Percentiles rank a stretch among this genome's conserved stretches.
These are phyloP conservation scores for Crotalus horridus DNA, from an alignment of 2,113 vertebrate genomes.

Conservation along the genomic window DNA sequence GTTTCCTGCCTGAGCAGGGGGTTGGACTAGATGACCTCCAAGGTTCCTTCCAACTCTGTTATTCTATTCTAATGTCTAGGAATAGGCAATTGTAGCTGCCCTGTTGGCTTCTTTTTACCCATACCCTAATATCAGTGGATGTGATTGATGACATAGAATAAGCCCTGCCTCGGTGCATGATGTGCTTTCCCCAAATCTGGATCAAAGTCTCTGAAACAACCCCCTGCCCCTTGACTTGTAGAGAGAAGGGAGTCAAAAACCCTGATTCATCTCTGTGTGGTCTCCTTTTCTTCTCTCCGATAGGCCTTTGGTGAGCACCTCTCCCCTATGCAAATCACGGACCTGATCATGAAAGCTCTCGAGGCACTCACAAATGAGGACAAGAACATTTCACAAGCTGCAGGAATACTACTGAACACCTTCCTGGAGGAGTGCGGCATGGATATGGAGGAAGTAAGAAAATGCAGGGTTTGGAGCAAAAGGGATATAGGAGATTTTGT, in stretches of 20 bases:
- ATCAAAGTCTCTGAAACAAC: no score
- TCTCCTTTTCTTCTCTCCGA: background rate
- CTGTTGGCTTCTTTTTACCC: background rate
- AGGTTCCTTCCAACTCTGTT: no score
- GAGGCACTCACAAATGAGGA: background rate
- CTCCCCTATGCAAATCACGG: background rate
- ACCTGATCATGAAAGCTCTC: background rate
- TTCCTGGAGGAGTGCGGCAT: background rate
- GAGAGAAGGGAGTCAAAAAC: background rate
- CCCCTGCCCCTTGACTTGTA: no score
- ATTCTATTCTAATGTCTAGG: background rate
- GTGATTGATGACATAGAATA: background rate
- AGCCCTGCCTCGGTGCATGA: background rate
- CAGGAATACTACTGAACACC: background rate
- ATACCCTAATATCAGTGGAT: background rate
- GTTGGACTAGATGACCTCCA: no score
- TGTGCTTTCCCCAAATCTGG: no score
- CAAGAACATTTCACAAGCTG: background rate
- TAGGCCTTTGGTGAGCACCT: conserved; percentile 18
- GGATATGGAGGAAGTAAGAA: conserved; percentile 8
- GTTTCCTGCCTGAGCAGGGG: no score
- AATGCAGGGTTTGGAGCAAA: no score
- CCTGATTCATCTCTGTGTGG: background rate
- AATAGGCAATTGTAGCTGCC: background rate
- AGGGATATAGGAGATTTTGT: background rate